Percentiles rank a stretch among this genome's conserved stretches.
Conservation (phyloP, 23 tunicate species). For the Trididemnum nubilum region DNA sequence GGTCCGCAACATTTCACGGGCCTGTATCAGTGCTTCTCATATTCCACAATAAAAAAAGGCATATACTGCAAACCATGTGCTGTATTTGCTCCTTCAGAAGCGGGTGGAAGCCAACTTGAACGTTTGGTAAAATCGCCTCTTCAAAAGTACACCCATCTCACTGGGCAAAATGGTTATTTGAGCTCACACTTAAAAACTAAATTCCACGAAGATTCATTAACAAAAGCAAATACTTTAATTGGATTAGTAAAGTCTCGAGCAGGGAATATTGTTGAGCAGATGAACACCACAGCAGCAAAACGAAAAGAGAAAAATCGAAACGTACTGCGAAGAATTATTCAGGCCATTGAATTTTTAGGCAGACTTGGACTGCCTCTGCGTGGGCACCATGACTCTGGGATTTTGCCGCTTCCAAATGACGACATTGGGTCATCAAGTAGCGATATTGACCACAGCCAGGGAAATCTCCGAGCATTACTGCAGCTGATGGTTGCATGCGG, state of each 20-base stretch:
- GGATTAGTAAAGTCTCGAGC: background rate
- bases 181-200: no score
- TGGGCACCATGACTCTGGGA: background rate
- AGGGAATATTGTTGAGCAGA: background rate
- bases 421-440: background rate
- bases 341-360: background rate
- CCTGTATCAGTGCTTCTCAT: no score
- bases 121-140: no score
- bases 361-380: slow-evolving; percentile 13
- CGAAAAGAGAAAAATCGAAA: background rate
- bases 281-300: background rate
- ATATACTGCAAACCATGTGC: no score
- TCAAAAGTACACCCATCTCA: no score
- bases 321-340: background rate
- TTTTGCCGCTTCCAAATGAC: background rate
- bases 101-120: no score
- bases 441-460: background rate
- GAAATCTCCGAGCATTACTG: background rate
- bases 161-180: no score
- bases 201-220: no score
- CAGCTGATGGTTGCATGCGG: background rate
- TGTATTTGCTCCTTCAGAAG: no score
- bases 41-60: no score
- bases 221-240: no score
- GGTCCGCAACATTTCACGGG: no score